Conservation (phyloP, 2,888 invertebrate genomes). For the Nomada fabriciana region DNA sequence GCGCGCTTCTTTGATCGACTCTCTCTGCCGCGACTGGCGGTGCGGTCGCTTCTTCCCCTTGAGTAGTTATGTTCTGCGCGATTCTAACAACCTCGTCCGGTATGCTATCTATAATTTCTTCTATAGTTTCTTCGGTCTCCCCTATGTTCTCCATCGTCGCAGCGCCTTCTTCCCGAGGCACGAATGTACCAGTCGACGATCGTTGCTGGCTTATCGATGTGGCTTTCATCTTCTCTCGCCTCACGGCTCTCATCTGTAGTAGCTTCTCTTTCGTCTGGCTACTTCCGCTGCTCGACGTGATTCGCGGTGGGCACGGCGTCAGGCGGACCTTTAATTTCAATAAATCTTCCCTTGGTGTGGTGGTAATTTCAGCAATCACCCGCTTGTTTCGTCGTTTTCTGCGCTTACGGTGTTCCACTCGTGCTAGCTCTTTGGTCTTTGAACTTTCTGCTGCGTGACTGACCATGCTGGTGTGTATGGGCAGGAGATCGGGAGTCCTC, state of each 20-base stretch:
- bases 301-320: conserved; percentile 79
- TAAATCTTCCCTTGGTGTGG: conserved; percentile 79
- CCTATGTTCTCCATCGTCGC: conserved; percentile 28
- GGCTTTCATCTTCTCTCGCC: conserved; percentile 75
- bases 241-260: conserved; percentile 73
- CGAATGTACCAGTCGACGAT: conserved; percentile 13
- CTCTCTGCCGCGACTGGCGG: conserved; percentile 6
- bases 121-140: conserved; percentile 76
- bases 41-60: conserved; percentile 33
- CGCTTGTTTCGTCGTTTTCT: conserved; percentile 79
- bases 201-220: conserved; percentile 58
- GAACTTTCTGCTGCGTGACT: conserved; percentile 55
- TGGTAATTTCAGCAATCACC: conserved; percentile 81
- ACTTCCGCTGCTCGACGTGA: conserved; percentile 65
- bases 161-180: conserved; percentile 46
- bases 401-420: conserved; percentile 77
- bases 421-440: conserved; percentile 70
- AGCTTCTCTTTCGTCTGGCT: conserved; percentile 76
- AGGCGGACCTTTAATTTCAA: conserved; percentile 79
- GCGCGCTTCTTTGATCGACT: conserved; percentile 18
- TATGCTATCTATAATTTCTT: conserved; percentile 78
- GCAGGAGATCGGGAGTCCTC: conserved; percentile 73
- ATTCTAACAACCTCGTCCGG: conserved; percentile 77
- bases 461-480: conserved; percentile 36
- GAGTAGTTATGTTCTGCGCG: conserved; percentile 70